These are phyloP conservation scores for Sebastes trivittatus DNA, from an alignment of 2,797 vertebrate species.

Conservation along the genomic window DNA sequence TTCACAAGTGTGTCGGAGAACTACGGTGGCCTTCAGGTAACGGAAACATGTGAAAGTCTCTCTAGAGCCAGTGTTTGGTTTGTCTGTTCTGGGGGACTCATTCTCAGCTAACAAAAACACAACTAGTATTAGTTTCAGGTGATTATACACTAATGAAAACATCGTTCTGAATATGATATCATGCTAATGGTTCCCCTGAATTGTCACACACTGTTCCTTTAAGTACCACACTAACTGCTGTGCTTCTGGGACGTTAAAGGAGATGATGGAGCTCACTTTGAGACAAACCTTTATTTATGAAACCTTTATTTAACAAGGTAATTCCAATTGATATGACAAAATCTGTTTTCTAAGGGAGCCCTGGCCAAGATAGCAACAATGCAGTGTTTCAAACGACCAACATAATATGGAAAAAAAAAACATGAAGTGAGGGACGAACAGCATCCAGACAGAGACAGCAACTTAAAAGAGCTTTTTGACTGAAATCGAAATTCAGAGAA, in stretches of 20 bases:
- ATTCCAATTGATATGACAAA: neutral
- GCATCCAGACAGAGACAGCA: constrained; percentile 52
- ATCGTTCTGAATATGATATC: too few species aligned
- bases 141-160: too few species aligned
- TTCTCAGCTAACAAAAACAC: too few species aligned
- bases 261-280: constrained; percentile 22
- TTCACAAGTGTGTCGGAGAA: too few species aligned
- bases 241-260: constrained; percentile 19
- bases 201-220: too few species aligned
- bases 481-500: constrained; percentile 69
- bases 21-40: too few species aligned
- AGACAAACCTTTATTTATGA: neutral
- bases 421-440: constrained; percentile 37
- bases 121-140: too few species aligned
- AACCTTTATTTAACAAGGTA: neutral
- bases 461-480: constrained; percentile 68
- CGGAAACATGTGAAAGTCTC: too few species aligned
- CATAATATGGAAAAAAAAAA: constrained; percentile 14
- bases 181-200: too few species aligned
- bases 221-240: constrained; percentile 17
- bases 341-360: neutral
- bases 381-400: neutral
- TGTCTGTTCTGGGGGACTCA: too few species aligned
- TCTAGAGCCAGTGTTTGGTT: too few species aligned
- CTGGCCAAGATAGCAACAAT: neutral